Evolutionary conservation across 1,140 invertebrate genomes (phyloP), one percentile per base, ranked within the genome.

Genomic region (Laupala kohalensis): DNA sequence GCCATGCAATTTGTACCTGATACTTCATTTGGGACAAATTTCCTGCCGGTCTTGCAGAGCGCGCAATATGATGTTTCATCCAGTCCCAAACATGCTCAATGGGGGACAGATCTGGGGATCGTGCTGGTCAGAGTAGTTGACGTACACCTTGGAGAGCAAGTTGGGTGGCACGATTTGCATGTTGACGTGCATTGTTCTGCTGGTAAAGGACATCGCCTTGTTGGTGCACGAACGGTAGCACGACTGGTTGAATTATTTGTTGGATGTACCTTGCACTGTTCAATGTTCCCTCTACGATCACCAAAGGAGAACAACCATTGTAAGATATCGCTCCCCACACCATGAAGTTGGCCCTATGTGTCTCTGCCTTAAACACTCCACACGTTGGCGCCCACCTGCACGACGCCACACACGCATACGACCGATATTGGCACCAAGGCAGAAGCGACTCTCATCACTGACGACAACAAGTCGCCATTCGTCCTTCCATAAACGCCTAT

Each of bases 101-200:
- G n/a, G n/a, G n/a, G n/a, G n/a, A 71, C 15, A 6, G 27, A 29
- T 74, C 74, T 70, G 37, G 69, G 24, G 67, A 68, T 68, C 67
- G 15, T 23, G 28, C 12, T 68, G 25, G 67, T 25, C 67, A 26
- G 67, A n/a, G 25, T 28, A 68, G 67, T 68, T 68, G 64, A 37
- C 30, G 30, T 6, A 12, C 24, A 68, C 25, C 67, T 26, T 28
- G 67, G 26, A 68, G 67, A 68, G 67, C 6, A 26, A 6, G 67
- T 68, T 26, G 67, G 6, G 67, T 25, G 12, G 67, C 67, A 68
- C 6, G 67, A 26, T 9, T 25, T 28, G 28, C 26, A 68, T 68
- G 67, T 68, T 6, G 25, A 29, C 25, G 67, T n/a, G 67, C 26
- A 28, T 68, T 29, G 67, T 68, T 25, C 67, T 68, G 67, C 28